Evolutionary conservation across 2,888 invertebrate genomes (phyloP).

Genomic region (Hirtodrosophila cameraria): DNA sequence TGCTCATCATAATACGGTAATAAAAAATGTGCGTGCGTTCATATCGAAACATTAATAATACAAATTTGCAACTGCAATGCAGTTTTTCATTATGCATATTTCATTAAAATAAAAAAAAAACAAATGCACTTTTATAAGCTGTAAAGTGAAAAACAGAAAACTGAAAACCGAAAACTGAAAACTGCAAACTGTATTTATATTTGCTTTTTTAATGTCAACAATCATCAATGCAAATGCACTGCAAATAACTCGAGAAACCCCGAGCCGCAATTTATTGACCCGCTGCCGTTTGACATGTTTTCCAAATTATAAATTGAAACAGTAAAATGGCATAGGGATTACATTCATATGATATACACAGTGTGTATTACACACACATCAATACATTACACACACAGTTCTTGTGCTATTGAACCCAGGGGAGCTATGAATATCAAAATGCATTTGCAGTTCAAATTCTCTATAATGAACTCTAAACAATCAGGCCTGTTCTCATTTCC

Average conservation of each 20-base stretch:
- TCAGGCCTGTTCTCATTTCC: too few species aligned
- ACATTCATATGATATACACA: not conserved
- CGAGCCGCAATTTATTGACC: constrained; percentile 35
- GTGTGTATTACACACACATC: too few species aligned
- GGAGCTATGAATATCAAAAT: too few species aligned
- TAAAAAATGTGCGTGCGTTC: constrained; percentile 47
- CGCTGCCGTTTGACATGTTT: constrained; percentile 2
- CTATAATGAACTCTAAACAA: too few species aligned
- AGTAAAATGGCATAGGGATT: not conserved
- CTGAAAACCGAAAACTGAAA: too few species aligned
- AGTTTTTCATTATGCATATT: constrained; percentile 37
- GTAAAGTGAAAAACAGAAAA: too few species aligned
- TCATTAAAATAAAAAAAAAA: constrained; percentile 14
- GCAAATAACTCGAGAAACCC: constrained; percentile 49
- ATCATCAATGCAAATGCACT: constrained; percentile 74
- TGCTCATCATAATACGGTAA: too few species aligned
- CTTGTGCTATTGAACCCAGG: too few species aligned
- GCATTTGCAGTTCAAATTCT: too few species aligned
- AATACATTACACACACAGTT: too few species aligned
- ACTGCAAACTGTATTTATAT: constrained; percentile 53
- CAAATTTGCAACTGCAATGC: constrained; percentile 49
- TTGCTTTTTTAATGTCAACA: constrained; percentile 75
- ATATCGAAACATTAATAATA: constrained; percentile 62
- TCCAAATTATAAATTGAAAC: constrained; percentile 24
- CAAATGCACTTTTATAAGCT: constrained; percentile 33